Percentiles rank a stretch among this genome's conserved stretches.
Conservation (phyloP, 1,140 invertebrate species). For the Helicoverpa armigera region DNA sequence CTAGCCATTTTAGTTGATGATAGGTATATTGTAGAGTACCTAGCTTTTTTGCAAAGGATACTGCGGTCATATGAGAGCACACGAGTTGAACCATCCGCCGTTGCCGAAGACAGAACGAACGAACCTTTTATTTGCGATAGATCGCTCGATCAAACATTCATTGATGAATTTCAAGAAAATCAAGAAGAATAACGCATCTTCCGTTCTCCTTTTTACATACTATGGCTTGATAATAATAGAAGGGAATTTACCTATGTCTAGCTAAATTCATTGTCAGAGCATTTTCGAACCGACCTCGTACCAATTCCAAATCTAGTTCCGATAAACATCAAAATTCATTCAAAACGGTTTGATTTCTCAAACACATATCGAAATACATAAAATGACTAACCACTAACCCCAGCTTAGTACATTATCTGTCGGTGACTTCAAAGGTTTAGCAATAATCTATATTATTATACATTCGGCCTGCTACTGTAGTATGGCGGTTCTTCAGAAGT, state of each 20-base stretch:
- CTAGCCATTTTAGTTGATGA: no score
- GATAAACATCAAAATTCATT: constrained; percentile 6
- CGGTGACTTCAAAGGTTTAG: constrained; percentile 42
- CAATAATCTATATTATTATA: constrained; percentile 49
- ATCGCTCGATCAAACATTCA: no score
- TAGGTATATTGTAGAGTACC: no score
- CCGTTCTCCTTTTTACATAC: no score
- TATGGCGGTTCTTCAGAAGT: constrained; percentile 42
- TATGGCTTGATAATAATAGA: no score
- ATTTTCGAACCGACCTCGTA: constrained; percentile 4
- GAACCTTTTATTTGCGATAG: no score
- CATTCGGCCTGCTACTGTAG: constrained; percentile 43
- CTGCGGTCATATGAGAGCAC: no score
- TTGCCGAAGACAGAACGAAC: no score
- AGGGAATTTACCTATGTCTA: not conserved
- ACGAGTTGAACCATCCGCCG: no score
- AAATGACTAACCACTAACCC: constrained; percentile 19
- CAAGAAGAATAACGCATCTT: no score
- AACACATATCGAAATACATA: constrained; percentile 20
- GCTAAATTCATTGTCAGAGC: not conserved
- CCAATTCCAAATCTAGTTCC: constrained; percentile 15
- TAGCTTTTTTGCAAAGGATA: no score
- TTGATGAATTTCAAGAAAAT: no score
- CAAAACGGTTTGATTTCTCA: constrained; percentile 32
- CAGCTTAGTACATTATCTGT: constrained; percentile 41